Evolutionary conservation across 1,140 invertebrate genomes (phyloP).

Genomic region (Drosophila funebris): DNA sequence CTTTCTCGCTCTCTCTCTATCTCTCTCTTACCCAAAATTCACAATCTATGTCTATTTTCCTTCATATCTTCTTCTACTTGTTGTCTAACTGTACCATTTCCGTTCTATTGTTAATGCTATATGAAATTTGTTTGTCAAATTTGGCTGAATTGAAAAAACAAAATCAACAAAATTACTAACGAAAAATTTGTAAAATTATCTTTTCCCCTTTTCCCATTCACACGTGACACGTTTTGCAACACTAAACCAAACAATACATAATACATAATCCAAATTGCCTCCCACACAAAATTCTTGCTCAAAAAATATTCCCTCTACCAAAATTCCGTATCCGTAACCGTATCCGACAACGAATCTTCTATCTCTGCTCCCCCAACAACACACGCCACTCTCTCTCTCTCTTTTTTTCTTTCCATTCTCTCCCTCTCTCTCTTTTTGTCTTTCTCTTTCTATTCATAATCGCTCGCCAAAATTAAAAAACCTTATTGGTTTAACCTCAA

Average conservation of each 20-base stretch:
- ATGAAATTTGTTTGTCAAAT: slow-evolving; percentile 53
- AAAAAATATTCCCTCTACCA: slow-evolving; percentile 18
- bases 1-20: background rate
- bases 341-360: slow-evolving; percentile 11
- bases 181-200: slow-evolving; percentile 65
- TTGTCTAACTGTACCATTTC: slow-evolving; percentile 3
- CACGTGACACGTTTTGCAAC: background rate
- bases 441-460: slow-evolving; percentile 22
- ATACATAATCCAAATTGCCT: slow-evolving; percentile 21
- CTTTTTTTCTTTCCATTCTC: slow-evolving; percentile 44
- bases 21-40: background rate
- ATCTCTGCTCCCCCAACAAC: slow-evolving; percentile 19
- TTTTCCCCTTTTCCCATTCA: slow-evolving; percentile 28
- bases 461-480: slow-evolving; percentile 15
- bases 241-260: background rate
- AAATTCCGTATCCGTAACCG: slow-evolving; percentile 18
- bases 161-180: slow-evolving; percentile 71
- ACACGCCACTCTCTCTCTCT: slow-evolving; percentile 19
- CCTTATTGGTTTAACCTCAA: slow-evolving; percentile 19
- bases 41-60: slow-evolving; percentile 7
- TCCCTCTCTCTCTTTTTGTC: slow-evolving; percentile 35
- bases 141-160: slow-evolving; percentile 52
- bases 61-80: slow-evolving; percentile 11
- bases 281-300: slow-evolving; percentile 27
- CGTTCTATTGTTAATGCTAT: slow-evolving; percentile 18